These are phyloP conservation scores for Drosophila birchii DNA, from an alignment of 2,888 invertebrate species.

Conservation along the genomic window DNA sequence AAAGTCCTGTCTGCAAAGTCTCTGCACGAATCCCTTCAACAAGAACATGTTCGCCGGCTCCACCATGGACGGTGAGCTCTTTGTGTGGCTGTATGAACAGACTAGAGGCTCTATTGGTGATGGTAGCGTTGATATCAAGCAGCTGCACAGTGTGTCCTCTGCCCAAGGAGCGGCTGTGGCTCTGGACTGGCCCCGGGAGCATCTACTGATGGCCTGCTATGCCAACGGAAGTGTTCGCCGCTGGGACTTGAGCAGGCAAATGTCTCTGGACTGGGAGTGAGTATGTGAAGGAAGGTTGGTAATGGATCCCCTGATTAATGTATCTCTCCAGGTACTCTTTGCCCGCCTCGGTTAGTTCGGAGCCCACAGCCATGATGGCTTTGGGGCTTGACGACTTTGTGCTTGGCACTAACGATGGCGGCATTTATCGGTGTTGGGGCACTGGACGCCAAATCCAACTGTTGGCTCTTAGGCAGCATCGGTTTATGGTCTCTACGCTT, in stretches of 20 bases:
- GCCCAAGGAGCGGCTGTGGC: slow-evolving; percentile 80
- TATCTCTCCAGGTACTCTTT: slow-evolving; percentile 49
- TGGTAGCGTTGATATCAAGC: slow-evolving; percentile 67
- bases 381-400: slow-evolving; percentile 77
- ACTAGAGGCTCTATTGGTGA: slow-evolving; percentile 36
- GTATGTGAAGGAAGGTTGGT: slow-evolving; percentile 16
- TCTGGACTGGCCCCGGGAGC: slow-evolving; percentile 81
- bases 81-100: slow-evolving; percentile 81
- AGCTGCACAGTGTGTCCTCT: slow-evolving; percentile 74
- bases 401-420: slow-evolving; percentile 82
- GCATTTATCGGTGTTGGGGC: slow-evolving; percentile 79
- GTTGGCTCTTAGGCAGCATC: slow-evolving; percentile 75
- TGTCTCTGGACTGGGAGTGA: slow-evolving; percentile 77
- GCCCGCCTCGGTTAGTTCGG: slow-evolving; percentile 49
- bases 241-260: slow-evolving; percentile 76
- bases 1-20: slow-evolving; percentile 80
- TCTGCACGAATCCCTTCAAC: slow-evolving; percentile 82
- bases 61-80: slow-evolving; percentile 82
- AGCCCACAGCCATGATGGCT: slow-evolving; percentile 74
- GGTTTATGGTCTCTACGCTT: slow-evolving; percentile 80
- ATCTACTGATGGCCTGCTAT: slow-evolving; percentile 80
- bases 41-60: slow-evolving; percentile 83
- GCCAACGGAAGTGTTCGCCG: slow-evolving; percentile 79
- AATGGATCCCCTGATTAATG: neutral
- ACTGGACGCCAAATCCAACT: slow-evolving; percentile 67